These are phyloP conservation scores for Chloroceryle inda DNA, from an alignment of 2,797 vertebrate species.

Conservation along the genomic window DNA sequence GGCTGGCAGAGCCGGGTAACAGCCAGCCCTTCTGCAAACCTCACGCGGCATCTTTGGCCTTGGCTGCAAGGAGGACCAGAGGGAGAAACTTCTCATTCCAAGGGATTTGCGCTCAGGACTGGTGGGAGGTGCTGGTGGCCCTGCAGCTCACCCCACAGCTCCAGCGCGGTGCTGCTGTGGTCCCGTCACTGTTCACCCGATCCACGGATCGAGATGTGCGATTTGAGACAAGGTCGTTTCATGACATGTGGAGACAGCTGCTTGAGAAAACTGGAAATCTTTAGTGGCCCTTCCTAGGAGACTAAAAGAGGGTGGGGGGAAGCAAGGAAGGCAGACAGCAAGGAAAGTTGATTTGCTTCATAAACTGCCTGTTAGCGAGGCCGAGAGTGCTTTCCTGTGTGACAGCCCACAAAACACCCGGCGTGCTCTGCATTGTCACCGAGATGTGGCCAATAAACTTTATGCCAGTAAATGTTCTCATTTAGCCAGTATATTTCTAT, in stretches of 20 bases:
- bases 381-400: background rate
- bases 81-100: background rate
- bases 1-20: background rate
- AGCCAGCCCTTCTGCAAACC: background rate
- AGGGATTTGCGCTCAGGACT: background rate
- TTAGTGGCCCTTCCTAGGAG: background rate
- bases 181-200: fast-evolving
- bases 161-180: background rate
- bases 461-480: background rate
- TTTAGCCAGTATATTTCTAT: slow-evolving; percentile 34
- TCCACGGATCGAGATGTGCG: background rate
- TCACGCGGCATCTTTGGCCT: fast-evolving
- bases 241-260: fast-evolving
- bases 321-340: background rate
- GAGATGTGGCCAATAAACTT: slow-evolving; percentile 43
- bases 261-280: background rate
- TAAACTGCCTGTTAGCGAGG: slow-evolving; percentile 1
- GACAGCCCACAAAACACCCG: slow-evolving; percentile 21
- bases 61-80: background rate
- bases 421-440: background rate
- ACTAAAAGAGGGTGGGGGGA: background rate
- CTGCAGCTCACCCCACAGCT: background rate
- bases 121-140: background rate
- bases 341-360: slow-evolving; percentile 12
- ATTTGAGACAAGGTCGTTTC: background rate